Conservation (phyloP, 2,113 vertebrate genomes). For the Tor tambroides region DNA sequence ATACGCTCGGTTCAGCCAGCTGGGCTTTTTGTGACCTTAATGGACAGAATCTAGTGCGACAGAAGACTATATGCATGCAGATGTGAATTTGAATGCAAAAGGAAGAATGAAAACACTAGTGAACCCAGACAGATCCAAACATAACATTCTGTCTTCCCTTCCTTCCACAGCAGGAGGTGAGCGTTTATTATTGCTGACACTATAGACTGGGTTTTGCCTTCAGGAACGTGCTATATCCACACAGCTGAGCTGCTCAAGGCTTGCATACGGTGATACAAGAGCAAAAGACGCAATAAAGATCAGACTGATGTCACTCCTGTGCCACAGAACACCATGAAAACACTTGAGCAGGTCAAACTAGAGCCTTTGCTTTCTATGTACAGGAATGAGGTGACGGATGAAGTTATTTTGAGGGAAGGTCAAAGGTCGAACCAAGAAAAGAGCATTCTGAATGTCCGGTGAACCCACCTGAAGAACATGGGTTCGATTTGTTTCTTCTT, state of each 20-base stretch:
- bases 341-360: neutral
- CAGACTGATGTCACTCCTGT: neutral
- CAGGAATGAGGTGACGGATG: constrained; percentile 7
- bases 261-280: neutral
- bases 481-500: neutral
- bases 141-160: neutral
- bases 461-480: neutral
- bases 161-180: neutral
- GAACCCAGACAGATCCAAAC: neutral
- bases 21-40: neutral
- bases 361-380: constrained; percentile 9
- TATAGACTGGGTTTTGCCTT: neutral
- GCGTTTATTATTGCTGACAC: neutral
- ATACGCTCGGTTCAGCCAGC: neutral
- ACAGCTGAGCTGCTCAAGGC: neutral
- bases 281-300: neutral
- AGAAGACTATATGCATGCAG: neutral
- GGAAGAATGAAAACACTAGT: neutral
- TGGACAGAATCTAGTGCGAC: neutral
- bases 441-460: neutral
- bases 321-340: neutral
- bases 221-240: neutral
- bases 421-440: constrained; percentile 30
- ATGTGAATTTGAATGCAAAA: neutral
- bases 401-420: neutral